These are phyloP conservation scores for Punctoribates punctum DNA, from an alignment of 2,888 invertebrate genomes.

Conservation along the genomic window DNA sequence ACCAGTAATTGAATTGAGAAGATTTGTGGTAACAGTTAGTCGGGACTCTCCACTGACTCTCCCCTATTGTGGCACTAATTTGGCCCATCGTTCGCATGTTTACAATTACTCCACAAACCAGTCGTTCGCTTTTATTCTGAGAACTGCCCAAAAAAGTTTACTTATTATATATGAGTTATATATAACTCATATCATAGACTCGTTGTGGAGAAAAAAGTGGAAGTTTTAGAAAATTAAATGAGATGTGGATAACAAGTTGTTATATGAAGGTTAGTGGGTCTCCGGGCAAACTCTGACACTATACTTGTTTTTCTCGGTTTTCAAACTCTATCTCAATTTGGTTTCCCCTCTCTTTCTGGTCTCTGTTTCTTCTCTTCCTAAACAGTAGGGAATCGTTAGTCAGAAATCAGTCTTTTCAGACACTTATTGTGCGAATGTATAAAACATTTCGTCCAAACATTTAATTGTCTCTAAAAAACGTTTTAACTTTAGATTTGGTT, in stretches of 20 bases:
- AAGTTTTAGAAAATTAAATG: slow-evolving; percentile 20
- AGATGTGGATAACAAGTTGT: slow-evolving; percentile 27
- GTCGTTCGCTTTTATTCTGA: background rate
- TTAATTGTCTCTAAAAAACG: background rate
- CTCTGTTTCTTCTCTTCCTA: background rate
- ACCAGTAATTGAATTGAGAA: background rate
- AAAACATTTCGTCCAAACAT: background rate
- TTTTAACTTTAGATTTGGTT: background rate
- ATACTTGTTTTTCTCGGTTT: background rate
- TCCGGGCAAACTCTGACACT: slow-evolving; percentile 27
- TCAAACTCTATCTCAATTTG: slow-evolving; percentile 7
- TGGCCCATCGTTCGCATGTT: slow-evolving; percentile 17
- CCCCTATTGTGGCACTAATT: background rate
- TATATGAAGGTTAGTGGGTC: slow-evolving; percentile 30
- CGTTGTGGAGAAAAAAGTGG: slow-evolving; percentile 8
- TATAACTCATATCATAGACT: slow-evolving; percentile 7
- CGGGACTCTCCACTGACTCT: too few species aligned
- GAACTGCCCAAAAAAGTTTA: background rate
- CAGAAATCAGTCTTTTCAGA: background rate
- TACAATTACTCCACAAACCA: background rate
- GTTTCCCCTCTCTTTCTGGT: slow-evolving; percentile 7
- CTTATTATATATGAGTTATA: background rate
- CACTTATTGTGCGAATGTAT: slow-evolving; percentile 17
- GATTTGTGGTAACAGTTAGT: background rate
- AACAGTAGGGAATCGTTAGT: slow-evolving; percentile 14